Percentiles rank a stretch among this genome's conserved stretches.
These are phyloP conservation scores for Scaeva pyrastri DNA, from an alignment of 2,888 invertebrate species.

Conservation along the genomic window DNA sequence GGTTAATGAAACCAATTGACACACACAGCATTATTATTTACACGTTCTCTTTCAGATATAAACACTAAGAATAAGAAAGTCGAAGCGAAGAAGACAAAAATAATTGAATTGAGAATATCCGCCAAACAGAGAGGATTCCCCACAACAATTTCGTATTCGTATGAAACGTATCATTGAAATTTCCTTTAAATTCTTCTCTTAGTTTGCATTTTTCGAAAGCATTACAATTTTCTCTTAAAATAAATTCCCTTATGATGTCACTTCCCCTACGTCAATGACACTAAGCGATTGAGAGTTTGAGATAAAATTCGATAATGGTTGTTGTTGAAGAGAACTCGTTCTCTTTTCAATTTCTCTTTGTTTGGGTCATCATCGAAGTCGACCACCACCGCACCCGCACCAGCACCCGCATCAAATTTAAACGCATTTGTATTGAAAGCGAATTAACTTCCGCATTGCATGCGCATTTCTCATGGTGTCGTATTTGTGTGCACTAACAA, in stretches of 20 bases:
- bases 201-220: background rate
- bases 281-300: slow-evolving; percentile 42
- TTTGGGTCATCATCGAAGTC: background rate
- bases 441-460: slow-evolving; percentile 76
- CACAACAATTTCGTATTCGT: background rate
- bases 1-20: slow-evolving; percentile 84
- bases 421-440: slow-evolving; percentile 59
- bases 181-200: slow-evolving; percentile 1
- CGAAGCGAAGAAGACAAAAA: background rate
- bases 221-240: slow-evolving; percentile 47
- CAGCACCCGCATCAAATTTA: background rate
- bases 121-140: slow-evolving; percentile 66
- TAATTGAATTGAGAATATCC: slow-evolving; percentile 36
- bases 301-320: slow-evolving; percentile 1
- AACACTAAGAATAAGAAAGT: background rate
- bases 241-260: slow-evolving; percentile 68
- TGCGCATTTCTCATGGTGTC: slow-evolving; percentile 49
- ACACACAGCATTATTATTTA: slow-evolving; percentile 78
- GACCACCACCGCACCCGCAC: background rate
- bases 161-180: background rate
- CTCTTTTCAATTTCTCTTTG: slow-evolving; percentile 20
- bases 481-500: slow-evolving; percentile 33
- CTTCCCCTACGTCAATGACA: slow-evolving; percentile 72
- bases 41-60: slow-evolving; percentile 48
- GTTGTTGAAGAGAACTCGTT: slow-evolving; percentile 48